Evolutionary conservation across 1,140 invertebrate genomes (phyloP), one percentile per base, ranked within the genome.

Genomic region (Telenomus remus): DNA sequence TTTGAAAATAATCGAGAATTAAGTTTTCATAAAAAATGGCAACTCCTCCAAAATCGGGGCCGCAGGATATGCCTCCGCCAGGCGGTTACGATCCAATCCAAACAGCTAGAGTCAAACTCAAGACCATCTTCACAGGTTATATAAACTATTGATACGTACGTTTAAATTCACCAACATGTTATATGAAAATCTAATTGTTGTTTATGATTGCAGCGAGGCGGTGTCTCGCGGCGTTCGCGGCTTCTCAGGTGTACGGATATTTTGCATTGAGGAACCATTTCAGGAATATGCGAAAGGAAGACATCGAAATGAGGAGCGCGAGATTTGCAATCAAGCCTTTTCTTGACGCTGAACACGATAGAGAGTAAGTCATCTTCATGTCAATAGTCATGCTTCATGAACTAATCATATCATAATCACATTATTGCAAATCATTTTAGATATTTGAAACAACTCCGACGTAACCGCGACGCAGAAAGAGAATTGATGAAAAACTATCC

Each of bases 401-500:
- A 6, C 10, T 35, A 5, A 35, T 35, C 10, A 35, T 35, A 11
- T 43, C n/a, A n/a, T 50, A 42, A 14, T 61, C 34, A 44, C 50
- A 54, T 47, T 6, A 0, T 19, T 47, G 11, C n/a, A 10, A 5
- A 35, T 10, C 7, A 14, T 50, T 61, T 35, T n/a, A 71, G 68
- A 48, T 91, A 87, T 79, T 85, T 98, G 81, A 96, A 95, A 79
- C 93, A 96, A 80, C 55, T 95, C 1, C 89, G 93, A 53, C 90
- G 89, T 47, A 96, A 96, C 86, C 90, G 95, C 12, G 95, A 97
- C 51, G 93, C 93, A 59, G 96, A 98, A 87, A 90, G 90, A 43
- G 91, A 95, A 64, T 87, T 98, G 8, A 98, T 97, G 96, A 92
- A 92, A 63, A 91, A 97, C 86, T 94, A 96, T 3, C 92, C 93